Evolutionary conservation across 1,140 invertebrate genomes (phyloP).

Genomic region (Lepidurus apus): DNA sequence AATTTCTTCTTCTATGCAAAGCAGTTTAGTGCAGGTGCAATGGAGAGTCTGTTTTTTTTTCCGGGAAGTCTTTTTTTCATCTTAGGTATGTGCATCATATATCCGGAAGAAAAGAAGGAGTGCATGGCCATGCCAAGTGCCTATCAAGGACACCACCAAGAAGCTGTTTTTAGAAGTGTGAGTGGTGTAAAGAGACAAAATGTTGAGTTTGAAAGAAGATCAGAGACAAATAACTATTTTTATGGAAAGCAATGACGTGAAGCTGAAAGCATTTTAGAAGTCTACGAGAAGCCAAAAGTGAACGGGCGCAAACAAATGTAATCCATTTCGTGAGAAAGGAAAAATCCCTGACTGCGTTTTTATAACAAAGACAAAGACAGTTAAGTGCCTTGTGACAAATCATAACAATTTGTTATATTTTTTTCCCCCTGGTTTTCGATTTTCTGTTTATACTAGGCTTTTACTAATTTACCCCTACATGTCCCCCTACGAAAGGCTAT

Average conservation of each 20-base stretch:
- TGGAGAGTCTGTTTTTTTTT: neutral
- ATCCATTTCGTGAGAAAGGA: neutral
- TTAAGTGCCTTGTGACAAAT: constrained; percentile 22
- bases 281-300: neutral
- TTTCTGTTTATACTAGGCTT: neutral
- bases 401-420: neutral
- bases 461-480: neutral
- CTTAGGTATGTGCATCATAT: neutral
- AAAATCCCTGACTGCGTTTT: constrained; percentile 12
- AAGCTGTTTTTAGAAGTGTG: neutral
- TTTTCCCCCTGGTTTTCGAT: neutral
- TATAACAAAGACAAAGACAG: constrained; percentile 16
- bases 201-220: neutral
- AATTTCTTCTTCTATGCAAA: constrained; percentile 7
- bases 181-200: neutral
- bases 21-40: neutral
- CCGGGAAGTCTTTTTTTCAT: neutral
- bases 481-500: neutral
- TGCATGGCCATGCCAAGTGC: constrained; percentile 17
- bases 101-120: neutral
- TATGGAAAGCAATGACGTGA: neutral
- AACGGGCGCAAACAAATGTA: neutral
- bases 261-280: neutral
- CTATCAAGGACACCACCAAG: neutral
- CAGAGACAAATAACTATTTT: neutral